Conservation (phyloP, 2,888 invertebrate species). For the Orchesella flavescens region DNA sequence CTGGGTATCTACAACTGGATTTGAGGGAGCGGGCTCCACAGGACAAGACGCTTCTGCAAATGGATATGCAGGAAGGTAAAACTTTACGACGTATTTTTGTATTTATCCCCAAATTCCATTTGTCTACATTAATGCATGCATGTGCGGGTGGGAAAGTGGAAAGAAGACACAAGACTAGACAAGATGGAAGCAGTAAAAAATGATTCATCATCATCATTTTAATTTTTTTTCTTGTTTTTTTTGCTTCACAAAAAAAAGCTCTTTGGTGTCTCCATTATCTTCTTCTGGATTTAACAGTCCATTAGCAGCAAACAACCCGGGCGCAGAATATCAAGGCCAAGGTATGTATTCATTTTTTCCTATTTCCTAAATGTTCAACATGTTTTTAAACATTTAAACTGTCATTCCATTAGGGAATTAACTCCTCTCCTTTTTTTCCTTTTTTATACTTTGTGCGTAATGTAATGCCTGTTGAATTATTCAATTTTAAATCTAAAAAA, state of each 20-base stretch:
- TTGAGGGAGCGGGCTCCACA: slow-evolving; percentile 59
- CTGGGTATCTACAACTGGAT: slow-evolving; percentile 63
- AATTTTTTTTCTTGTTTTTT: slow-evolving; percentile 17
- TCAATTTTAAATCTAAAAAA: slow-evolving; percentile 13
- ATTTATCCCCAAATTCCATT: background rate
- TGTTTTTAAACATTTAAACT: background rate
- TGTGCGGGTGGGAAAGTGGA: background rate
- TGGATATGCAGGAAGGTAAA: slow-evolving; percentile 71
- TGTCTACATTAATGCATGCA: background rate
- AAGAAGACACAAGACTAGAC: background rate
- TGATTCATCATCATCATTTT: background rate
- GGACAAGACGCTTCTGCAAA: slow-evolving; percentile 69
- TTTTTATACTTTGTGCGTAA: background rate
- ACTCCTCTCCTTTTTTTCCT: too few species aligned
- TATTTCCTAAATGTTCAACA: background rate
- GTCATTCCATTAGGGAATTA: background rate
- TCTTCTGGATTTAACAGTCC: slow-evolving; percentile 70
- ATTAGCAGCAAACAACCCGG: slow-evolving; percentile 59
- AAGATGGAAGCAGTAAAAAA: too few species aligned
- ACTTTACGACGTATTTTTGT: slow-evolving; percentile 35
- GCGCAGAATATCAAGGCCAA: slow-evolving; percentile 64
- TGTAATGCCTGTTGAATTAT: slow-evolving; percentile 44
- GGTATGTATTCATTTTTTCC: slow-evolving; percentile 43
- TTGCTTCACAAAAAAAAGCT: slow-evolving; percentile 26
- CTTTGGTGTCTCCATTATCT: slow-evolving; percentile 68